These are phyloP conservation scores for Notodonta ziczac DNA, from an alignment of 2,888 invertebrate species.

Conservation along the genomic window DNA sequence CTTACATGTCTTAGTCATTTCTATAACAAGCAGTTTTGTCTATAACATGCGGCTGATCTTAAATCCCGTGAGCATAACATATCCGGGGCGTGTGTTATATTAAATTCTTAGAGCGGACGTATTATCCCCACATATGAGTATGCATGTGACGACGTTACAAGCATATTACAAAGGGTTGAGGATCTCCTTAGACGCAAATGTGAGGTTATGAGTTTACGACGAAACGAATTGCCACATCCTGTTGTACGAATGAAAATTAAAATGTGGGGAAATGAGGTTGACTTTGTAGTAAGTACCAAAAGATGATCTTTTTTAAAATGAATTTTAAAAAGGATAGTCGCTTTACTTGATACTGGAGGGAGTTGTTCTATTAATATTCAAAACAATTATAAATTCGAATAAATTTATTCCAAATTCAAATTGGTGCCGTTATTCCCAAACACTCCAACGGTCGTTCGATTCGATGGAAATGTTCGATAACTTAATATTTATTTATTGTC, in stretches of 20 bases:
- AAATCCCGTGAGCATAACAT: not conserved
- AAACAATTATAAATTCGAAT: not conserved
- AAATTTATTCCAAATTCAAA: constrained; percentile 1
- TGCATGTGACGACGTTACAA: constrained; percentile 12
- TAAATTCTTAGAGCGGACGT: constrained; percentile 1
- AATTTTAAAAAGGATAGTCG: too few relatives aligned
- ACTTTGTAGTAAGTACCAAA: too few relatives aligned
- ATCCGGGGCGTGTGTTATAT: not conserved
- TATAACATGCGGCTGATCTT: not conserved
- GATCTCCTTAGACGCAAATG: not conserved
- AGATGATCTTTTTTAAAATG: too few relatives aligned
- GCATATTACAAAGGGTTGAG: constrained; percentile 13
- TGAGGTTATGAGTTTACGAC: constrained; percentile 2
- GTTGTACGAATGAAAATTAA: not conserved
- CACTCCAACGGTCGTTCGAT: constrained; percentile 3
- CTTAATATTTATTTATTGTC: constrained; percentile 6
- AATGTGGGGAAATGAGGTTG: not conserved
- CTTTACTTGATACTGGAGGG: not conserved
- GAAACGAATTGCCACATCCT: not conserved
- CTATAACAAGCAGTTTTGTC: not conserved
- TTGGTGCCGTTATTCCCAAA: not conserved
- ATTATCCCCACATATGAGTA: constrained; percentile 8
- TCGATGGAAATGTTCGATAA: not conserved
- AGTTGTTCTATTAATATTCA: not conserved
- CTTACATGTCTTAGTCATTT: not conserved